Evolutionary conservation across 2,797 vertebrate species (phyloP).

Genomic region (Zenarchopterus dispar): DNA sequence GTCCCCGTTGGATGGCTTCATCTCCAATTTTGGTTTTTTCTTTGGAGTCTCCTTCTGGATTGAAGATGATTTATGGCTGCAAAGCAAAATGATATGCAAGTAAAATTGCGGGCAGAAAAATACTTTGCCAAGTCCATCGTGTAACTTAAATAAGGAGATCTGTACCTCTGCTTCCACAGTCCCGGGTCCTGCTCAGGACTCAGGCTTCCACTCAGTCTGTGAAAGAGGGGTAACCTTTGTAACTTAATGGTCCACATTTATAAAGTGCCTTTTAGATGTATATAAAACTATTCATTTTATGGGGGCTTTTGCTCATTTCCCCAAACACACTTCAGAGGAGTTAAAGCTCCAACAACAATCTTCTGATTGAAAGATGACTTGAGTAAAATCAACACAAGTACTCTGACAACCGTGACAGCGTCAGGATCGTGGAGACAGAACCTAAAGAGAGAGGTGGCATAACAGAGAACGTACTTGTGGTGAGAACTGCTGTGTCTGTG

Average conservation of each 20-base stretch:
- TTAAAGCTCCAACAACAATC: too few species aligned
- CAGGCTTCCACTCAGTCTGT: conserved; percentile 91
- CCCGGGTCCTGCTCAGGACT: conserved; percentile 98
- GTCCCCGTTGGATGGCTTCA: conserved; percentile 99
- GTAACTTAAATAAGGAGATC: conserved; percentile 5
- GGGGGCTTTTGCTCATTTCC: too few species aligned
- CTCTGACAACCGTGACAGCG: too few species aligned
- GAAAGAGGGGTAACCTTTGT: conserved; percentile 37
- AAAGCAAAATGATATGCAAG: conserved; percentile 46
- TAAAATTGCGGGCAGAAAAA: background rate
- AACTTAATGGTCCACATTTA: background rate
- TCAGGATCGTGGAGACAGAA: background rate
- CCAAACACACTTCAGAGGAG: too few species aligned
- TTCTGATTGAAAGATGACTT: too few species aligned
- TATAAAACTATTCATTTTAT: too few species aligned
- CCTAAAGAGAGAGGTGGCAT: background rate
- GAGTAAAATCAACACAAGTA: too few species aligned
- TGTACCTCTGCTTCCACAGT: conserved; percentile 98
- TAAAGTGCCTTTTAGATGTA: too few species aligned
- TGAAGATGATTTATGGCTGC: conserved; percentile 98
- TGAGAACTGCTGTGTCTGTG: conserved; percentile 90
- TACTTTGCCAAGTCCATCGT: background rate
- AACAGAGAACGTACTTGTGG: conserved; percentile 88
- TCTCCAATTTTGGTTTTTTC: conserved; percentile 99
- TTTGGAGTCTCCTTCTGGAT: conserved; percentile 99